phyloP scores from a whole-genome alignment of 2,797 vertebrate species.

The Nothura maculosa region DNA sequence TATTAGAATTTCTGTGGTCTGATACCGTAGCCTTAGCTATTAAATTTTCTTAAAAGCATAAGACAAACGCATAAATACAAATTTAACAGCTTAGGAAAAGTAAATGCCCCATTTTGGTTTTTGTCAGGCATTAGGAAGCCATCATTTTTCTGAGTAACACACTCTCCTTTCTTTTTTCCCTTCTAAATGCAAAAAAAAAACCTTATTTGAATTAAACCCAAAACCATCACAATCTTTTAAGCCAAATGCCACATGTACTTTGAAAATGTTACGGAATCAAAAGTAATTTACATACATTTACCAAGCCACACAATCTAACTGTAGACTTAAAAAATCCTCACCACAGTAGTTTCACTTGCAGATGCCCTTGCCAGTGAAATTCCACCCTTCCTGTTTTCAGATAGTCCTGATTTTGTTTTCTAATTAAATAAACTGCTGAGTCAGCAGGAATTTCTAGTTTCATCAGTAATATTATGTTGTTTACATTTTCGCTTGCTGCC shows the following conservation, averaged over 20 bases:
- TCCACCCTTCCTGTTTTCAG: constrained; percentile 54
- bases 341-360: neutral
- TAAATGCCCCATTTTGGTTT: neutral
- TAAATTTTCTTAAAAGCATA: neutral
- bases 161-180: neutral
- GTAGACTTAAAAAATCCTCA: neutral
- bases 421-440: neutral
- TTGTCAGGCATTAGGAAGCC: neutral
- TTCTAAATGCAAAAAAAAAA: neutral
- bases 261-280: neutral
- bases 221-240: neutral
- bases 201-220: fast-evolving
- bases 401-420: constrained; percentile 3
- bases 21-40: neutral
- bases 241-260: neutral
- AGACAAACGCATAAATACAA: too few species aligned
- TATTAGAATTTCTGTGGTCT: neutral
- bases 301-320: neutral
- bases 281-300: neutral
- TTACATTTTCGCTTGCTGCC: constrained; percentile 22
- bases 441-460: constrained; percentile 11
- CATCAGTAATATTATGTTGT: neutral
- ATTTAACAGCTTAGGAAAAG: neutral
- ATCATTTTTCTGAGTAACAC: neutral
- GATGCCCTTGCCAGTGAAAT: constrained; percentile 16